phyloP scores from a whole-genome alignment of 2,797 vertebrate species.

The Enteromius radiatus region DNA sequence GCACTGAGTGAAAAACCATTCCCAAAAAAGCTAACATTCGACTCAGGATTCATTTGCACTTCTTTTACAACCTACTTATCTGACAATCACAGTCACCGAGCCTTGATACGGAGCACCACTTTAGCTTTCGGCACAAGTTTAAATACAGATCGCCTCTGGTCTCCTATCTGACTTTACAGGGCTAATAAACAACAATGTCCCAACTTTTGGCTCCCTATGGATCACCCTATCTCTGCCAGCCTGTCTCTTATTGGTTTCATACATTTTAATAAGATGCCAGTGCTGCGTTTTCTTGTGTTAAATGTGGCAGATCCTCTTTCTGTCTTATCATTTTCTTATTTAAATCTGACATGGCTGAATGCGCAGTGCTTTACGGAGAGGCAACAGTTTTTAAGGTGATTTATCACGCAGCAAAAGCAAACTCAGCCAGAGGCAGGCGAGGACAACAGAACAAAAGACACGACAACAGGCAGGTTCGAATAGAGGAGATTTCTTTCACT shows the following conservation, averaged over 20 bases:
- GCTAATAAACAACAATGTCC: slow-evolving; percentile 8
- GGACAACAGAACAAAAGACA: slow-evolving; percentile 44
- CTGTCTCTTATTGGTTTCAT: slow-evolving; percentile 35
- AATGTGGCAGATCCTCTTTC: slow-evolving; percentile 49
- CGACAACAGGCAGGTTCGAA: neutral
- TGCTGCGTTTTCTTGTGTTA: slow-evolving; percentile 34
- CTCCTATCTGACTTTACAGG: slow-evolving; percentile 1
- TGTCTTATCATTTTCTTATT: slow-evolving; percentile 53
- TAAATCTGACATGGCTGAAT: slow-evolving; percentile 54
- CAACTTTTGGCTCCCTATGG: neutral
- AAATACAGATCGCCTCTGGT: neutral
- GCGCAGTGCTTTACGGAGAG: slow-evolving; percentile 20
- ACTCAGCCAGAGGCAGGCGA: slow-evolving; percentile 45
- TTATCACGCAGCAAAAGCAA: slow-evolving; percentile 47
- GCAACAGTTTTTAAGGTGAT: slow-evolving; percentile 47
- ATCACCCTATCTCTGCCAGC: slow-evolving; percentile 13
- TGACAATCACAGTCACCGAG: neutral
- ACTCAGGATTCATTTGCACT: slow-evolving; percentile 7
- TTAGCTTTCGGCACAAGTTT: slow-evolving; percentile 4
- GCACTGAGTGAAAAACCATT: slow-evolving; percentile 30
- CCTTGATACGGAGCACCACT: neutral
- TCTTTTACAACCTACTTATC: neutral
- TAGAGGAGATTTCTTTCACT: slow-evolving; percentile 1
- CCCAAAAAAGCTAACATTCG: neutral
- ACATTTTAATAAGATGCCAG: slow-evolving; percentile 53